Conservation (phyloP, 2,888 invertebrate genomes). For the Scaeva pyrastri region DNA sequence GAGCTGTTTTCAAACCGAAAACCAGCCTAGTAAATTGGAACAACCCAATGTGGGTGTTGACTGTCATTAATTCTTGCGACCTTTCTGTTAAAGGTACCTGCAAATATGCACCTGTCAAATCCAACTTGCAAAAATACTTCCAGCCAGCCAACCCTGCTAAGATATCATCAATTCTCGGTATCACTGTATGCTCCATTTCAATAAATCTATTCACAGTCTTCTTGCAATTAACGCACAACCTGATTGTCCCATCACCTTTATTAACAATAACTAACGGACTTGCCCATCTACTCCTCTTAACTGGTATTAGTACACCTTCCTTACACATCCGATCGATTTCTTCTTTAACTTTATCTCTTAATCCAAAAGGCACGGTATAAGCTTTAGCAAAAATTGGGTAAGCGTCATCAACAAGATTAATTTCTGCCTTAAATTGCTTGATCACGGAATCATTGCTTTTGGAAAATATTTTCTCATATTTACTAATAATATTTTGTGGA, state of each 20-base stretch:
- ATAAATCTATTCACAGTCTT: constrained; percentile 70
- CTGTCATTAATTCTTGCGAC: too few relatives aligned
- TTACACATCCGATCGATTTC: constrained; percentile 32
- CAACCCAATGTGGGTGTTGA: too few relatives aligned
- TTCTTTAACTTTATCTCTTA: constrained; percentile 38
- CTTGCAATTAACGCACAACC: constrained; percentile 80
- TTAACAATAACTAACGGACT: too few relatives aligned
- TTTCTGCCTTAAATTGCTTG: constrained; percentile 51
- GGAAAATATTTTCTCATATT: constrained; percentile 5
- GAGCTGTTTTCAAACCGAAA: constrained; percentile 21
- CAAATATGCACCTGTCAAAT: constrained; percentile 76
- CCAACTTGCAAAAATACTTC: constrained; percentile 67
- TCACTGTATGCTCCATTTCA: constrained; percentile 77
- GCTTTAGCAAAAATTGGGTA: constrained; percentile 44
- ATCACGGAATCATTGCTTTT: constrained; percentile 36
- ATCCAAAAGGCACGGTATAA: constrained; percentile 25
- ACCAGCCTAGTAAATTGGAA: too few relatives aligned
- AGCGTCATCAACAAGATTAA: constrained; percentile 21
- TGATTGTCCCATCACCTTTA: constrained; percentile 22
- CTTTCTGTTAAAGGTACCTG: constrained; percentile 66
- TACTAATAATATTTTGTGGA: neutral
- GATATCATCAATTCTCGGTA: constrained; percentile 56
- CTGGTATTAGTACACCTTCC: constrained; percentile 66
- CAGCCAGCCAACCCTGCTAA: constrained; percentile 68
- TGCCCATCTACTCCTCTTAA: constrained; percentile 58